Base-by-base conservation (phyloP, 2,888 invertebrate species). In the Clanis bilineata region DNA sequence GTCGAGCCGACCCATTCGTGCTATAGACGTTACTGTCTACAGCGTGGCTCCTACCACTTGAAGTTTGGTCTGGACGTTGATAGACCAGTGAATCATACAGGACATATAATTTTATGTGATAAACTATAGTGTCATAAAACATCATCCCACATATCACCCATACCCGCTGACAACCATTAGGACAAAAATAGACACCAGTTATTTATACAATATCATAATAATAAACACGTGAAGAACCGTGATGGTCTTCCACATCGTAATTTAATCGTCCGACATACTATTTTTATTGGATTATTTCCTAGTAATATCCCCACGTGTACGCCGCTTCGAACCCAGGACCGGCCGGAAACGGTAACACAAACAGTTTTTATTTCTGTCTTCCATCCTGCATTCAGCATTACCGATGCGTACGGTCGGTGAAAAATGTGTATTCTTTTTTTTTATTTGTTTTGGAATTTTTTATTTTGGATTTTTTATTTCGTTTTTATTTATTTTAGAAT, bases 281-380 rank as follows among this genome's bases (percentile, higher is more conserved):
- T 89, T 90, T 88, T 89, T 86, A 89, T 86, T 85, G 79, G 77
- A 84, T 85, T 83, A 88, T 88, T 88, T 88, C 87, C 79, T 76
- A 71, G 86, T 89, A 88, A 86, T 86, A 86, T 84, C 85, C 76
- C 66, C 82, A 88, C 88, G 88, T 88, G 89, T 77, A 76, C 66
- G 64, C 74, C 78, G 82, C 70, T 70, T 79, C 83, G 83, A 85
- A 86, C 82, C 80, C 79, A 79, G 79, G 83, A 85, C 83, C 74
- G 79, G 78, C 90, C 90, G 91, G 91, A 92, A 90, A 86, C 77
- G 79, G 74, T 90, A 87, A 90, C 80, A 87, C 90, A 90, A 92
- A 92, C 91, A 92, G 74, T 90, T 90, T 90, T 92, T 92, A 92
- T 92, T 92, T 91, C 85, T 85, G 88, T 87, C 87, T 85, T 51